Percentiles rank a stretch among this genome's conserved stretches.
These are phyloP conservation scores for Saccopteryx leptura DNA, from an alignment of 2,113 vertebrate genomes.

Conservation along the genomic window DNA sequence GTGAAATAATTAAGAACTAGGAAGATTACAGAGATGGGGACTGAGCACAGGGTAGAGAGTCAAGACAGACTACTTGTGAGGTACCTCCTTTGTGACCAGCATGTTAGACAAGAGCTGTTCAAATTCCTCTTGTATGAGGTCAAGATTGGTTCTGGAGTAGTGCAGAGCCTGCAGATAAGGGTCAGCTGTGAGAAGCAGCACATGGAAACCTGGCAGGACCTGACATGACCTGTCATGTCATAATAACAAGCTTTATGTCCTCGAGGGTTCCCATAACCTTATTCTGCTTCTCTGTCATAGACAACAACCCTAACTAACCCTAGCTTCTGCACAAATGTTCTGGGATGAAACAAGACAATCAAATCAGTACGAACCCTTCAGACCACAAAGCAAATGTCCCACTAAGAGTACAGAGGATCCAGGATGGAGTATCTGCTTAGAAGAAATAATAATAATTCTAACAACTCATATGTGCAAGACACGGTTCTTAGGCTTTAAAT, in stretches of 20 bases:
- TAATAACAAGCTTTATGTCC: too few relatives aligned
- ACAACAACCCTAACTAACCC: neutral
- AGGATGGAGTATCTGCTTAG: neutral
- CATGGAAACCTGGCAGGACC: neutral
- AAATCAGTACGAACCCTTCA: neutral
- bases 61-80: neutral
- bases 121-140: neutral
- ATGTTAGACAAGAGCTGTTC: neutral
- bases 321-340: neutral
- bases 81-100: neutral
- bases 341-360: neutral
- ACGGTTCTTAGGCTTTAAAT: neutral
- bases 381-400: neutral
- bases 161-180: neutral
- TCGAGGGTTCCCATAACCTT: neutral
- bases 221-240: neutral
- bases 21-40: neutral
- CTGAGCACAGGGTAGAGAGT: neutral
- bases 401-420: neutral
- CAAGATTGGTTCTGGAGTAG: neutral
- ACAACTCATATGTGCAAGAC: neutral
- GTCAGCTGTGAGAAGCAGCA: neutral
- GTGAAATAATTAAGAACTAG: neutral
- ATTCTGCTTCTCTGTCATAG: neutral
- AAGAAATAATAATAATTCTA: conserved; percentile 13